These are phyloP conservation scores for Brachyptera putata DNA, from an alignment of 2,888 invertebrate species.

Conservation along the genomic window DNA sequence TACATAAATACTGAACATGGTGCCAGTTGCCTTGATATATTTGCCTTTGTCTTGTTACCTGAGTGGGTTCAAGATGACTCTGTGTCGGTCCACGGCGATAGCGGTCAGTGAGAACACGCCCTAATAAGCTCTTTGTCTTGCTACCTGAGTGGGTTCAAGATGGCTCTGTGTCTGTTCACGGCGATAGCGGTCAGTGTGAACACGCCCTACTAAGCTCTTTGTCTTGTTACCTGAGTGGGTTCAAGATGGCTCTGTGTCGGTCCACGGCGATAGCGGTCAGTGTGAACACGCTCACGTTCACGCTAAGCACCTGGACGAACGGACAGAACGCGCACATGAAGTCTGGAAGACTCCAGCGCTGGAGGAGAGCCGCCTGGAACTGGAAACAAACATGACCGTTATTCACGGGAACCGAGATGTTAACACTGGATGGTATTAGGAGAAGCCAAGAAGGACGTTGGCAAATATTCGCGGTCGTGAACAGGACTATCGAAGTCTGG, in stretches of 20 bases:
- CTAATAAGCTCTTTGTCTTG: too few species aligned
- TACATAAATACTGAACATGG: too few species aligned
- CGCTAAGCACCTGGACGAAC: constrained; percentile 79
- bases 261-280: constrained; percentile 83
- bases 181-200: constrained; percentile 85
- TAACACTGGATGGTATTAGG: too few species aligned
- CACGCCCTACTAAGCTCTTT: too few species aligned
- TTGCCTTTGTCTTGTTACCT: too few species aligned
- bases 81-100: constrained; percentile 80
- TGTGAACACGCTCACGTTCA: constrained; percentile 86
- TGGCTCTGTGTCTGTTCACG: constrained; percentile 77
- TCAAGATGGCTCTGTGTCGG: constrained; percentile 73
- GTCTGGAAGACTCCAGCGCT: constrained; percentile 78
- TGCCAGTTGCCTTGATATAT: too few species aligned
- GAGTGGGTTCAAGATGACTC: constrained; percentile 68
- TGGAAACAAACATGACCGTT: constrained; percentile 44
- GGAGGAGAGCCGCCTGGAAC: constrained; percentile 84
- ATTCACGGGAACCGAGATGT: too few species aligned
- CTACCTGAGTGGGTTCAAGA: constrained; percentile 68
- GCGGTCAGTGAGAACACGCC: constrained; percentile 84
- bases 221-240: constrained; percentile 61
- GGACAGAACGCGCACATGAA: constrained; percentile 88
- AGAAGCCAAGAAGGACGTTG: too few species aligned
- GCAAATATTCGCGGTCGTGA: too few species aligned
- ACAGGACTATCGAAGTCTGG: too few species aligned